Base-by-base conservation (phyloP, 2,797 vertebrate species). In the Eidolon dupreanum region DNA sequence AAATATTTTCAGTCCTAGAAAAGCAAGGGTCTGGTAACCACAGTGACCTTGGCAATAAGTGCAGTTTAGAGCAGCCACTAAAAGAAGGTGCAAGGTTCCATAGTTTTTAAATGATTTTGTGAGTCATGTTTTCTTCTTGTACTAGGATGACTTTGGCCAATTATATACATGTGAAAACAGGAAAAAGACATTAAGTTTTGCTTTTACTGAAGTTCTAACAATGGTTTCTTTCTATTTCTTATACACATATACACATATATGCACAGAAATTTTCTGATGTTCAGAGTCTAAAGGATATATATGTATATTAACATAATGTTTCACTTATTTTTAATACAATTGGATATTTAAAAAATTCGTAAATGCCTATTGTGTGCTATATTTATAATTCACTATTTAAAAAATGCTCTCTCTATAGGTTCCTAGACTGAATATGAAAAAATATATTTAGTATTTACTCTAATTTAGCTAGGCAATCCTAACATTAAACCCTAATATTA, bases 1-100 rank as follows among this genome's bases (percentile, higher is more conserved):
- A 91, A 96, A 68, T 96, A 94, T 97, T 96, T 97, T 96, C 93
- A 93, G 63, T 43, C 78, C 59, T 94, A 66, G 84, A 88, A 98
- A 95, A 96, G 75, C 71, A 95, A 89, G 28, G 36, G 41, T 96
- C 59, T 46, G 46, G 83, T 81, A 89, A 95, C 90, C 95, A 88
- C 96, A 97, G 31, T 85, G 82, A 94, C 84, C 90, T 88, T 82
- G 81, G 71, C 61, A 93, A 73, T 59, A 88, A 92, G 33, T 68
- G 15, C 28, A 90, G 16, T 55, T 43, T 13, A 68, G 81, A 89
- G 46, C 22, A 89, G 57, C 26, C 70, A 43, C 81, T 19, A 33
- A 73, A 85, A 77, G 70, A 77, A 92, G 46, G 68, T 89, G 22
- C 1, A 43, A 86, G 38, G 2, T 78, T 86, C 87, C 8, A n/a